Conservation (phyloP, 30 jellyfish, hydroid and myxozoan species). For the Hydra vulgaris region DNA sequence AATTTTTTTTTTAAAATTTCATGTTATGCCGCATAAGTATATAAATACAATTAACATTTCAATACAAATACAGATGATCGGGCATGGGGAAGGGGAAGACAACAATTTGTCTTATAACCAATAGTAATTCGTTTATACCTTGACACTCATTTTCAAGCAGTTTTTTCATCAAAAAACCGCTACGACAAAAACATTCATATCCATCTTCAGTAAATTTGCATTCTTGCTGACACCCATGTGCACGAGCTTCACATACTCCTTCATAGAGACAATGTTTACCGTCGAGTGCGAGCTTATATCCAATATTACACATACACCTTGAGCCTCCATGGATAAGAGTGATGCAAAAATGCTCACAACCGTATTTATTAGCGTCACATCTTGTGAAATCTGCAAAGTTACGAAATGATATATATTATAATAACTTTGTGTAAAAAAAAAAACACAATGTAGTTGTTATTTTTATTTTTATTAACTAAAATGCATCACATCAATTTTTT, state of each 20-base stretch:
- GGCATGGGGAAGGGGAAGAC: no score
- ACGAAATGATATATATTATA: not conserved
- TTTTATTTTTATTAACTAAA: no score
- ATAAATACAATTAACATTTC: no score
- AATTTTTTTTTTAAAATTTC: no score
- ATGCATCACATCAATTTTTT: no score
- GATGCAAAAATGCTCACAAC: slow-evolving; percentile 89
- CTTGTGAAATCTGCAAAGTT: slow-evolving; percentile 42
- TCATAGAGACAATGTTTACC: slow-evolving; percentile 75
- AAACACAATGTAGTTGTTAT: no score
- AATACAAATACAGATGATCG: no score
- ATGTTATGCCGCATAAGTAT: no score
- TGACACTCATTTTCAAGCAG: slow-evolving; percentile 56
- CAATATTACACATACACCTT: slow-evolving; percentile 89
- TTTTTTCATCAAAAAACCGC: slow-evolving; percentile 60
- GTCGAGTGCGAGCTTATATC: slow-evolving; percentile 66
- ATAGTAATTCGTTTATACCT: no score
- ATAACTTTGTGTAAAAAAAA: not conserved
- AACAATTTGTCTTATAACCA: no score
- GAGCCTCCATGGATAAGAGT: slow-evolving; percentile 78
- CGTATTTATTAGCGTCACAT: slow-evolving; percentile 69
- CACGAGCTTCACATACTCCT: slow-evolving; percentile 83
- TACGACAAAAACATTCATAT: slow-evolving; percentile 69
- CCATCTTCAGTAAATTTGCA: slow-evolving; percentile 70
- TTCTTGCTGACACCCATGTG: slow-evolving; percentile 73